Evolutionary conservation across 2,888 invertebrate species (phyloP).

Genomic region (Stenoptilia bipunctidactyla): DNA sequence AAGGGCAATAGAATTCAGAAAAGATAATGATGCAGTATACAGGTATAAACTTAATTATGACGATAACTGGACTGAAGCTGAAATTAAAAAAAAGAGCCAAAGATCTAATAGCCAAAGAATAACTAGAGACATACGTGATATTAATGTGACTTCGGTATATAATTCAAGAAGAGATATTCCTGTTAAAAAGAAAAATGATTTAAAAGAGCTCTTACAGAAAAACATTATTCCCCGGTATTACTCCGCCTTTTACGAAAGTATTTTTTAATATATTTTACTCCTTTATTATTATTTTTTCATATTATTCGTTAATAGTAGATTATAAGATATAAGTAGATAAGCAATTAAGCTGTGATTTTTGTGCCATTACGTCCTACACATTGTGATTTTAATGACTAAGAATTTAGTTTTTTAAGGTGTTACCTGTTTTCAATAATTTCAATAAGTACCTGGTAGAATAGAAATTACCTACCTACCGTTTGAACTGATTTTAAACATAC

Average conservation of each 20-base stretch:
- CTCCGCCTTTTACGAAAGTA: no score
- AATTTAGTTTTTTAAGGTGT: background rate
- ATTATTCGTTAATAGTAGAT: no score
- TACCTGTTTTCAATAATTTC: background rate
- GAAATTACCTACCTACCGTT: background rate
- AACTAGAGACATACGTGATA: no score
- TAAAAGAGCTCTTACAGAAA: no score
- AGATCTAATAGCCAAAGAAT: constrained; percentile 10
- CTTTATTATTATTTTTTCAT: no score
- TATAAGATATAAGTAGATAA: no score
- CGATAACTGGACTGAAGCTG: background rate
- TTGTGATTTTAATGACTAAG: background rate
- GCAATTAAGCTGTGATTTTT: no score
- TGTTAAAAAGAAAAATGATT: constrained; percentile 3
- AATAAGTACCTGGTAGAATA: background rate
- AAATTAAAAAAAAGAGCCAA: constrained; percentile 10
- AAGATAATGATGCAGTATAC: constrained; percentile 1
- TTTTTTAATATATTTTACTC: no score
- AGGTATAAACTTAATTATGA: background rate
- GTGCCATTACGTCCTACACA: constrained; percentile 2
- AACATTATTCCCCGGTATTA: constrained; percentile 4
- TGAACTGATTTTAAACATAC: background rate
- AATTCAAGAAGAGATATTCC: constrained; percentile 8
- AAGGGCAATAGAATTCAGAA: background rate
- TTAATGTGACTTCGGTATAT: no score